Percentiles rank a stretch among this genome's conserved stretches.
phyloP scores from a whole-genome alignment of 2,113 vertebrate genomes.

The Microtus richardsoni region DNA sequence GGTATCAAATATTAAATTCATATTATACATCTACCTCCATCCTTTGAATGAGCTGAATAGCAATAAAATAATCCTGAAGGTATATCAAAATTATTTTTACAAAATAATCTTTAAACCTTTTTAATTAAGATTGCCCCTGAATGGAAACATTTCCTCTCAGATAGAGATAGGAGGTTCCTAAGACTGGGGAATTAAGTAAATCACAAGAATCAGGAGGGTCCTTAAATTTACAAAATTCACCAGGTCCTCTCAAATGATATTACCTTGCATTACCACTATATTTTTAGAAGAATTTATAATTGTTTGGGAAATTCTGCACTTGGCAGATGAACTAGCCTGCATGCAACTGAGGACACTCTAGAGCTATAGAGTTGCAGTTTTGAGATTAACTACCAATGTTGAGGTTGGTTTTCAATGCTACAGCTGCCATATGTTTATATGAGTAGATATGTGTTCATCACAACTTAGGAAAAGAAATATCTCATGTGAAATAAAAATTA shows the following conservation, averaged over 20 bases:
- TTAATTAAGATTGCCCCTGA: background rate
- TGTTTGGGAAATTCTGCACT: too few species aligned
- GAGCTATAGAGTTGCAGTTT: background rate
- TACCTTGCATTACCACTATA: too few species aligned
- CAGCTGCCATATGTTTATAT: background rate
- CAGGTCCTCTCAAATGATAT: background rate
- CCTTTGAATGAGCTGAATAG: background rate
- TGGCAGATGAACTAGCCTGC: background rate
- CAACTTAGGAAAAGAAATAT: background rate
- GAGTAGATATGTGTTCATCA: background rate
- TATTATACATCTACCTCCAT: background rate
- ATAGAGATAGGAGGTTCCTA: background rate
- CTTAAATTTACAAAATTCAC: background rate
- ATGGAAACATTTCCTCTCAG: background rate
- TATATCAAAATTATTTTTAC: background rate
- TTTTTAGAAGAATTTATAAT: background rate
- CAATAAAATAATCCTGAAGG: background rate
- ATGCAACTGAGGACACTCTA: background rate
- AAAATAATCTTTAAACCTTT: background rate
- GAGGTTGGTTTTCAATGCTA: too few species aligned
- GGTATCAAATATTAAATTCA: background rate
- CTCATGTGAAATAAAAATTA: background rate
- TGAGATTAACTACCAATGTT: too few species aligned
- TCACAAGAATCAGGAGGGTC: background rate
- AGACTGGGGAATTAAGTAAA: background rate